Percentiles rank a stretch among this genome's conserved stretches.
phyloP scores from a whole-genome alignment of 2,113 vertebrate genomes.

The Synchiropus splendidus region DNA sequence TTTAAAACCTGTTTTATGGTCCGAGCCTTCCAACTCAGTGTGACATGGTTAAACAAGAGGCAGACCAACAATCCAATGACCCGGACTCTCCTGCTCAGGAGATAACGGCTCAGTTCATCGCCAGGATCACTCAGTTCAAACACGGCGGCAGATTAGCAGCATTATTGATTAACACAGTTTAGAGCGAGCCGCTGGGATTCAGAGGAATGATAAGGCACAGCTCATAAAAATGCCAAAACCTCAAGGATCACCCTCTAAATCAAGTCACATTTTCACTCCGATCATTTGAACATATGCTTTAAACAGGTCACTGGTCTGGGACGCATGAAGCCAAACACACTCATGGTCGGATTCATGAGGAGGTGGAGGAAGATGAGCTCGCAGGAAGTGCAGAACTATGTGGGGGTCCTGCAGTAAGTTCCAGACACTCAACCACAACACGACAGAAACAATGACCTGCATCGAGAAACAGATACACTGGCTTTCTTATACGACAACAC shows the following conservation, averaged over 20 bases:
- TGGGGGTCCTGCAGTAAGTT: slow-evolving; percentile 92
- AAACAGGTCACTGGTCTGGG: slow-evolving; percentile 85
- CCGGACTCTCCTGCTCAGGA: slow-evolving; percentile 24
- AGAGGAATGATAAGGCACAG: no score
- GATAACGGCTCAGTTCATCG: slow-evolving; percentile 45
- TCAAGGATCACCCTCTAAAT: no score
- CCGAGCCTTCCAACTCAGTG: slow-evolving; percentile 2
- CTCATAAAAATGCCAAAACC: no score
- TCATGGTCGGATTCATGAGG: slow-evolving; percentile 90
- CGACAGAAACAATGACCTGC: no score
- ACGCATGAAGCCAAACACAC: slow-evolving; percentile 87
- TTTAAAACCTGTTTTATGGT: slow-evolving; percentile 19
- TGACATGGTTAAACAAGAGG: slow-evolving; percentile 19
- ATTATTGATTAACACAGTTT: slow-evolving; percentile 53
- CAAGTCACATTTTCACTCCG: no score
- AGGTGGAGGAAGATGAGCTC: slow-evolving; percentile 75
- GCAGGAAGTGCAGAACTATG: slow-evolving; percentile 76
- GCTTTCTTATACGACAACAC: no score
- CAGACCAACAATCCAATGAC: slow-evolving; percentile 30
- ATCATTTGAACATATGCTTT: no score
- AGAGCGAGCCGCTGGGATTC: slow-evolving; percentile 18
- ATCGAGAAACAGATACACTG: no score
- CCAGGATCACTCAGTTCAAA: slow-evolving; percentile 49
- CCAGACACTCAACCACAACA: slow-evolving; percentile 1
- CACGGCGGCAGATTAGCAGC: slow-evolving; percentile 35